Percentiles rank a stretch among this genome's conserved stretches.
Conservation (phyloP, 2,888 invertebrate genomes). For the Amiota communis region DNA sequence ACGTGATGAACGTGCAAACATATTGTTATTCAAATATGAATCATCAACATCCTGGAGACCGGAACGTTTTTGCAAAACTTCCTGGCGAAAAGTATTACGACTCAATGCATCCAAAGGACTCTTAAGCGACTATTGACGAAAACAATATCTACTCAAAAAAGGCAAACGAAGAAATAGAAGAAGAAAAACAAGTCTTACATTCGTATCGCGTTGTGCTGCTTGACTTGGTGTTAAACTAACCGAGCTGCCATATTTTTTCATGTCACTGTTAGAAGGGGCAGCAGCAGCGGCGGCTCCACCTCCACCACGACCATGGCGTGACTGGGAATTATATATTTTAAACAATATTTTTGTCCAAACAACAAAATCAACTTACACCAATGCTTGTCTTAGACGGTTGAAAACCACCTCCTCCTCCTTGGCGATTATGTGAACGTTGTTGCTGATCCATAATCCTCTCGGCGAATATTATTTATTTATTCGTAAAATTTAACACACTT, state of each 20-base stretch:
- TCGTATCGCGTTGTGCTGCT: constrained; percentile 51
- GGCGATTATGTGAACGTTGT: constrained; percentile 55
- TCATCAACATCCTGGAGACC: constrained; percentile 69
- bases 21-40: constrained; percentile 58
- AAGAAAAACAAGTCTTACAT: constrained; percentile 51
- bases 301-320: constrained; percentile 42
- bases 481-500: constrained; percentile 36
- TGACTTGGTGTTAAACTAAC: constrained; percentile 68
- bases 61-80: constrained; percentile 63
- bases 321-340: constrained; percentile 41
- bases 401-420: constrained; percentile 32
- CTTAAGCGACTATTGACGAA: constrained; percentile 53
- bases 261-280: constrained; percentile 6
- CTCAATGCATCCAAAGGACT: constrained; percentile 70
- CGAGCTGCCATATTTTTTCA: constrained; percentile 62
- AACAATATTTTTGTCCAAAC: neutral
- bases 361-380: constrained; percentile 48
- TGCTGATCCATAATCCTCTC: constrained; percentile 49
- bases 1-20: constrained; percentile 59
- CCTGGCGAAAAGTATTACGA: constrained; percentile 54
- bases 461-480: constrained; percentile 22
- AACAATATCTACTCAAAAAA: constrained; percentile 1
- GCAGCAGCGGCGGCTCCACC: constrained; percentile 6
- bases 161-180: constrained; percentile 8
- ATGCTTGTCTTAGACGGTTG: constrained; percentile 52